Evolutionary conservation across 1,140 invertebrate species (phyloP), one percentile per base, ranked within the genome.

Genomic region (Diorhabda carinulata): DNA sequence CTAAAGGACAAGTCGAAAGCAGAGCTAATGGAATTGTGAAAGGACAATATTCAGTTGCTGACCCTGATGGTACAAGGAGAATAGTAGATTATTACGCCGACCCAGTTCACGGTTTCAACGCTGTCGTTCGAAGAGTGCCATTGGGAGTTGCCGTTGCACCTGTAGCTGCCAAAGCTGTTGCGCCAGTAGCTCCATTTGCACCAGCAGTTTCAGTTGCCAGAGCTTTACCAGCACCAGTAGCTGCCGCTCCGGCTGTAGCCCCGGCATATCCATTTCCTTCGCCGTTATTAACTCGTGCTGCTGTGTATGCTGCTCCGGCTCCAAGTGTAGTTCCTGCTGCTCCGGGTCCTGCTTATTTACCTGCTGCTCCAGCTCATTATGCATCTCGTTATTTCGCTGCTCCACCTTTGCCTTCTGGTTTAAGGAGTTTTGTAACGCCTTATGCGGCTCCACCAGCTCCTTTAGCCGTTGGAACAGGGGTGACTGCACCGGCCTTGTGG

Each of bases 31-130:
- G 61, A 58, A 43, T 64, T 25, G 64, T 66, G 3, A 65, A 40
- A 67, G 80, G 81, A 43, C 67, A 83, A 43, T 89, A 89, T 80
- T 86, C 86, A 2, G 76, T 89, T 10, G 82, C 87, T n/a, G 88
- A 90, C 68, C 85, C 88, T 3, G 88, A 90, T 75, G 89, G 88
- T 66, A 85, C 84, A 64, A 70, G 68, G 40, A 70, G 71, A 61
- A 70, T 86, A 7, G 88, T 90, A 2, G 87, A 89, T 70, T 90
- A 91, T 79, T 88, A 87, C 8, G 86, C 87, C 41, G 86, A 88
- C 77, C 82, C 85, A 3, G 72, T 82, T 70, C 82, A 84, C 70
- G 84, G 84, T 68, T 85, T 84, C 81, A 83, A 84, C 77, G 83
- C 83, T 40, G 80, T 82, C n/a, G 82, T 84, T 47, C 81, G 78